A percentile compares a stretch with the other conserved stretches of the same genome.
These are phyloP conservation scores for Synodontis membranacea DNA, from an alignment of 2,113 vertebrate genomes.

Conservation along the genomic window DNA sequence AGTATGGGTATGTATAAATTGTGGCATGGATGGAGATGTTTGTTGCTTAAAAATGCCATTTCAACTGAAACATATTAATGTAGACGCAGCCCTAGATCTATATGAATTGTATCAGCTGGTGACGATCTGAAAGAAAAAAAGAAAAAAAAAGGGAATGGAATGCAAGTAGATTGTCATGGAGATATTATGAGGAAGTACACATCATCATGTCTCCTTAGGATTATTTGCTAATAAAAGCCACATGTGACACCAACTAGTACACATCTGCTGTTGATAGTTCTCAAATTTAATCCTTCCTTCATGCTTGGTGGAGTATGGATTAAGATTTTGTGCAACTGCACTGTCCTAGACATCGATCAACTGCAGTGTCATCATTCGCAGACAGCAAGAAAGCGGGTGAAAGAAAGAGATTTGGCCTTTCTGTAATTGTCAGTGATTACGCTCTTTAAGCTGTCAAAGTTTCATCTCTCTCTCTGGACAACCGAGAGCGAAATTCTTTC, in stretches of 20 bases:
- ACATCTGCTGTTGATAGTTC: background rate
- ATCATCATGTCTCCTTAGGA: background rate
- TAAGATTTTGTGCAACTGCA: background rate
- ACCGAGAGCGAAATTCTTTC: slow-evolving; percentile 66
- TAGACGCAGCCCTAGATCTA: no score
- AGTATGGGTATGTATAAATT: no score
- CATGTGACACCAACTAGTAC: background rate
- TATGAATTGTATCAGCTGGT: no score
- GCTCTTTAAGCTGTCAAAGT: slow-evolving; percentile 64
- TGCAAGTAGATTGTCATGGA: background rate
- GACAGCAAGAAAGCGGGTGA: slow-evolving; percentile 54
- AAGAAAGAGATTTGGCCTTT: slow-evolving; percentile 62
- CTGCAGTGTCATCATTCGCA: slow-evolving; percentile 20
- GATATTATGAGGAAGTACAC: background rate
- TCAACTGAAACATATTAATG: no score
- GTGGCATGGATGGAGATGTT: no score
- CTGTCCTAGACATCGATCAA: background rate
- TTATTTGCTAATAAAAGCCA: background rate
- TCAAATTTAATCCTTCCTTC: slow-evolving; percentile 10
- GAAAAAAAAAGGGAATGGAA: background rate
- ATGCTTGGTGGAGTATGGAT: background rate
- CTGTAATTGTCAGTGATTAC: slow-evolving; percentile 77
- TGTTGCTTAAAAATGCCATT: no score
- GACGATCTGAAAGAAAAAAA: background rate
- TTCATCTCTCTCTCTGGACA: slow-evolving; percentile 62